phyloP scores from a whole-genome alignment of 2,797 vertebrate species.

The Lerista edwardsae region DNA sequence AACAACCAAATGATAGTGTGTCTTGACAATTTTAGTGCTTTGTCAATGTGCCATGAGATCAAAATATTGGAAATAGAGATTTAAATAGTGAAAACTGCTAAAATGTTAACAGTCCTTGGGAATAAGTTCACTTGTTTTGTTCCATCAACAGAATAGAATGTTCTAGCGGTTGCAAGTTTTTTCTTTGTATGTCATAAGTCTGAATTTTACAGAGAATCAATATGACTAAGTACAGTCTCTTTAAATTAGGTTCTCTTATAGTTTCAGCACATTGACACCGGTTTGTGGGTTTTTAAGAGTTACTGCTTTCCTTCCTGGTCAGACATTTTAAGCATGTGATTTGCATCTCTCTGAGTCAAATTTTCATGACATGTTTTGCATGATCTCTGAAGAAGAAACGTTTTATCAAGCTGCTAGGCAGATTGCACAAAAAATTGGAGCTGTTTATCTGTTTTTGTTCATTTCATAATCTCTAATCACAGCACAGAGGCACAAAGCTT shows the following conservation, averaged over 20 bases:
- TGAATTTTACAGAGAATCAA: not conserved
- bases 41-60: too few relatives aligned
- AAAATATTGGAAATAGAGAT: not conserved
- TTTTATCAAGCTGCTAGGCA: not conserved
- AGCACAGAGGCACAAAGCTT: not conserved
- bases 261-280: not conserved
- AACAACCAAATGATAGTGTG: too few relatives aligned
- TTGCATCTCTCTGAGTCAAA: not conserved
- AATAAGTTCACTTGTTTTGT: not conserved
- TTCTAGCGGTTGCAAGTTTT: not conserved
- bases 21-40: too few relatives aligned
- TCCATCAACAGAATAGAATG: not conserved
- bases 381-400: not conserved
- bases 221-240: not conserved
- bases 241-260: not conserved
- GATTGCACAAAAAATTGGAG: not conserved
- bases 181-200: not conserved
- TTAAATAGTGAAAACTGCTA: slow-evolving; percentile 11
- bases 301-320: not conserved
- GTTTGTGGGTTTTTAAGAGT: not conserved
- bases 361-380: not conserved
- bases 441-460: not conserved
- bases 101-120: not conserved
- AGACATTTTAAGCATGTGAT: too few relatives aligned
- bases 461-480: not conserved